phyloP scores from a whole-genome alignment of 2,888 invertebrate genomes.

The Lasioglossum lativentre region DNA sequence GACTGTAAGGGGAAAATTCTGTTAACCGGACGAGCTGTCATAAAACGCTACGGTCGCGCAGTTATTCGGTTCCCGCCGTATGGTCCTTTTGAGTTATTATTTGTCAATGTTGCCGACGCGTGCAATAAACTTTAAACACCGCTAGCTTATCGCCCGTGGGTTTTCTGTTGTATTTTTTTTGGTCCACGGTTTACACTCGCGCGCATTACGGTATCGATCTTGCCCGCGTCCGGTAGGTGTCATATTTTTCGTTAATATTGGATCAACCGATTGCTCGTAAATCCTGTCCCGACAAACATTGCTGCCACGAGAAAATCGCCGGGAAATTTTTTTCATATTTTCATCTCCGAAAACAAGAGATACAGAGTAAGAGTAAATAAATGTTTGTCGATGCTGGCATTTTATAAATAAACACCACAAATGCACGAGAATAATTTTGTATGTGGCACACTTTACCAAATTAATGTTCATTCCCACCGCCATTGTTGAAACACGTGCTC shows the following conservation, averaged over 20 bases:
- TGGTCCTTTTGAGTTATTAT: constrained; percentile 40
- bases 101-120: constrained; percentile 41
- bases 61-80: constrained; percentile 24
- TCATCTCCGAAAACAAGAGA: neutral
- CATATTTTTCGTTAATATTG: constrained; percentile 49
- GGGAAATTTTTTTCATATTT: neutral
- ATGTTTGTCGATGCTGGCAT: too few species aligned
- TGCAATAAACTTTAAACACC: constrained; percentile 51
- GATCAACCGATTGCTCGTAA: constrained; percentile 39
- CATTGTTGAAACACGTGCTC: too few species aligned
- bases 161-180: constrained; percentile 48
- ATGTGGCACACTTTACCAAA: too few species aligned
- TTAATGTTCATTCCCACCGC: too few species aligned
- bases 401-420: too few species aligned
- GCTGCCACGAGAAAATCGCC: neutral
- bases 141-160: constrained; percentile 41
- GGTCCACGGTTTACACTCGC: constrained; percentile 39
- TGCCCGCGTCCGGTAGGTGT: constrained; percentile 22
- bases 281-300: constrained; percentile 22
- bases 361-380: too few species aligned
- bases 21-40: neutral
- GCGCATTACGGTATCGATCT: constrained; percentile 41
- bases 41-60: neutral
- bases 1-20: too few species aligned
- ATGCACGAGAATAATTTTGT: too few species aligned